Evolutionary conservation across 2,797 vertebrate species (phyloP).

Genomic region (Silurus aristotelis): DNA sequence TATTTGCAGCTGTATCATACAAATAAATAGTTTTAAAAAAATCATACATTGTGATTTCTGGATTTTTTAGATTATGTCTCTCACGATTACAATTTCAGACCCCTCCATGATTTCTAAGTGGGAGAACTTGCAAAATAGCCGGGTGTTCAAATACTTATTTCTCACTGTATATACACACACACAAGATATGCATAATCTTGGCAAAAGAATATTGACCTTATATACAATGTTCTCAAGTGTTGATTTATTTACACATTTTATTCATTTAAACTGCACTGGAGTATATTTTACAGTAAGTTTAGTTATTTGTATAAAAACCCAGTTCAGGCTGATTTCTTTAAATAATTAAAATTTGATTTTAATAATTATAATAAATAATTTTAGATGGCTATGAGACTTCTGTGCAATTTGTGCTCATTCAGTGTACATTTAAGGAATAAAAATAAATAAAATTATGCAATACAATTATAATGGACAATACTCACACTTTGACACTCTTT

Average conservation of each 20-base stretch:
- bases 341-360: not conserved
- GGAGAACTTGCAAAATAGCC: no score
- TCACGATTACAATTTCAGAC: no score
- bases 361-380: not conserved
- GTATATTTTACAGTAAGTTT: not conserved
- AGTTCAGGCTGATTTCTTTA: not conserved
- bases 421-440: not conserved
- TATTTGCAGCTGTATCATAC: no score
- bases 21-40: no score
- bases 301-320: not conserved
- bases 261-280: not conserved
- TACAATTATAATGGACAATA: slow-evolving; percentile 6
- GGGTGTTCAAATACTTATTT: no score
- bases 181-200: not conserved
- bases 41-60: no score
- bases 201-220: not conserved
- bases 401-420: not conserved
- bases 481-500: slow-evolving; percentile 64
- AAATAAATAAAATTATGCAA: not conserved
- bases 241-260: not conserved
- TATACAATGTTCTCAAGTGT: not conserved
- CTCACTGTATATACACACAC: no score
- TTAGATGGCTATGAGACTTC: not conserved
- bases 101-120: no score
- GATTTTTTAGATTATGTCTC: no score